These are phyloP conservation scores for Hipparchia sbordonii DNA, from an alignment of 2,888 invertebrate genomes.

Conservation along the genomic window DNA sequence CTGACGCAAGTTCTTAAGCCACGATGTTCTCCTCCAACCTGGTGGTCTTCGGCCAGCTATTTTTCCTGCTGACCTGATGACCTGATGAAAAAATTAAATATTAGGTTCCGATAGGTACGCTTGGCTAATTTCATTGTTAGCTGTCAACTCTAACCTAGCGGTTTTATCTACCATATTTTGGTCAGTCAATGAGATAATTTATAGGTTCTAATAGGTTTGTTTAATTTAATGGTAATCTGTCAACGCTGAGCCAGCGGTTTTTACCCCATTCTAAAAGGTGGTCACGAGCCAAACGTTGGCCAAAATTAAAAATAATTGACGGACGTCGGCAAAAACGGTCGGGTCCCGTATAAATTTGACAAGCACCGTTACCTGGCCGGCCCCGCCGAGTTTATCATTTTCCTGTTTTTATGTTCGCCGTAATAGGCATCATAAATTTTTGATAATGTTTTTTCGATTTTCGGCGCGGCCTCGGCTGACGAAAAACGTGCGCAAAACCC, in stretches of 20 bases:
- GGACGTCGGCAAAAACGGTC: constrained; percentile 51
- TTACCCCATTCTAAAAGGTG: constrained; percentile 29
- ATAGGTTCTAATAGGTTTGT: too few relatives aligned
- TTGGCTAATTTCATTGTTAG: too few relatives aligned
- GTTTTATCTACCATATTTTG: too few relatives aligned
- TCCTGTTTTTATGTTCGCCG: constrained; percentile 65
- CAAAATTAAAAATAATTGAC: constrained; percentile 65
- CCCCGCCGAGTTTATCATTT: constrained; percentile 64
- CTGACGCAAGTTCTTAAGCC: too few relatives aligned
- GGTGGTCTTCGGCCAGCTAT: too few relatives aligned
- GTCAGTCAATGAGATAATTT: too few relatives aligned
- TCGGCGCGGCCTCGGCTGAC: constrained; percentile 31
- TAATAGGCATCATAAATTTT: constrained; percentile 78
- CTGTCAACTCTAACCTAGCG: too few relatives aligned
- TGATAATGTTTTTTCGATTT: constrained; percentile 68
- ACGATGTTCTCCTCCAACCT: too few relatives aligned
- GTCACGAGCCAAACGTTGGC: constrained; percentile 40
- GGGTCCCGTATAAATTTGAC: constrained; percentile 58
- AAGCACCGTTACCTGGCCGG: constrained; percentile 65
- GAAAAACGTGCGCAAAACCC: constrained; percentile 37
- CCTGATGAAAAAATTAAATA: too few relatives aligned
- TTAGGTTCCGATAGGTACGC: too few relatives aligned
- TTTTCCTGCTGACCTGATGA: too few relatives aligned
- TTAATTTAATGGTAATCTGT: neutral
- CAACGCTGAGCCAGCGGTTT: neutral